These are phyloP conservation scores for Nipponacmea schrenckii DNA, from an alignment of 2,888 invertebrate species.

Conservation along the genomic window DNA sequence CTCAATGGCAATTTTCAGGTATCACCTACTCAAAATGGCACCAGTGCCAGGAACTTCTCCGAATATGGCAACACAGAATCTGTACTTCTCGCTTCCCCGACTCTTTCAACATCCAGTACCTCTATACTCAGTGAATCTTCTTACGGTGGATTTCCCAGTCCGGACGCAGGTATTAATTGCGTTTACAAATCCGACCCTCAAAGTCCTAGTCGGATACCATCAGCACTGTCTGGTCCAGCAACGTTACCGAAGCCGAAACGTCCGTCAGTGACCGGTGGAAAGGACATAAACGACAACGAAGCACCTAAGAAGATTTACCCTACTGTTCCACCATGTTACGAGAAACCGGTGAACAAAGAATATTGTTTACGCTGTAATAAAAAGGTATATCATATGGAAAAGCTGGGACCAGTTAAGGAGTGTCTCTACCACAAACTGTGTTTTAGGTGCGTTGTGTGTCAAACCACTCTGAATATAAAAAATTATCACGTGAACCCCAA, in stretches of 20 bases:
- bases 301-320: constrained; percentile 1
- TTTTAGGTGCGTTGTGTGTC: constrained; percentile 49
- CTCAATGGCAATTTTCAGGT: not conserved
- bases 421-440: constrained; percentile 54
- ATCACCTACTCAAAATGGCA: not conserved
- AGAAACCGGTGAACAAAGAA: constrained; percentile 26
- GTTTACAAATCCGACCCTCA: not conserved
- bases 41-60: not conserved
- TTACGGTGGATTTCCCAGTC: not conserved
- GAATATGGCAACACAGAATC: not conserved
- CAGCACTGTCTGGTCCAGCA: not conserved
- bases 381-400: constrained; percentile 55
- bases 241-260: not conserved
- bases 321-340: constrained; percentile 18
- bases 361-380: constrained; percentile 47
- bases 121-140: not conserved
- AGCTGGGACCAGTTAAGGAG: constrained; percentile 47
- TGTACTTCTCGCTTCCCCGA: not conserved
- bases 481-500: constrained; percentile 50
- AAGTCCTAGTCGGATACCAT: not conserved
- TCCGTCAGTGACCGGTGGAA: not conserved
- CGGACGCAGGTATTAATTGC: not conserved
- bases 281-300: not conserved
- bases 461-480: constrained; percentile 44
- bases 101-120: not conserved